Evolutionary conservation across 1,140 invertebrate species (phyloP).

Genomic region (Plectrocnemia conspersa): DNA sequence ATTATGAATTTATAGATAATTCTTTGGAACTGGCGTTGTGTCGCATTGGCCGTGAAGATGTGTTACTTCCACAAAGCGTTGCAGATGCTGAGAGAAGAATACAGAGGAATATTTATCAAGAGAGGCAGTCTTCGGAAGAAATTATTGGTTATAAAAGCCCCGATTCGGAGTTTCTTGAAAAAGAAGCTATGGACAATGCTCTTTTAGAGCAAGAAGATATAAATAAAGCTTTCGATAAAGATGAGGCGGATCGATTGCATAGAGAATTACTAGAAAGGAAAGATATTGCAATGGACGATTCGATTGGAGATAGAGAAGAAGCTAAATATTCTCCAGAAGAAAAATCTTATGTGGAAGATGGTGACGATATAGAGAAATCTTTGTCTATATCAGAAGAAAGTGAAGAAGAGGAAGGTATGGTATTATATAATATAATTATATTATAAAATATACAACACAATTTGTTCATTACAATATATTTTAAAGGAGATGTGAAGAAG

Average conservation of each 20-base stretch:
- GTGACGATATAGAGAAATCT: conserved; percentile 48
- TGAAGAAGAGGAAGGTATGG: conserved; percentile 56
- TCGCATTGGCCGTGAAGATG: conserved; percentile 86
- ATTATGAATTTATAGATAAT: conserved; percentile 58
- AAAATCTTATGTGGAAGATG: conserved; percentile 56
- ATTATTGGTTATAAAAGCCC: conserved; percentile 50
- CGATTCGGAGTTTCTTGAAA: conserved; percentile 55
- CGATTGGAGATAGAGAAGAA: conserved; percentile 56
- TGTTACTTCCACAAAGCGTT: conserved; percentile 85
- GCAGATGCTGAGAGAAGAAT: conserved; percentile 77
- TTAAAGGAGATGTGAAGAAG: conserved; percentile 51
- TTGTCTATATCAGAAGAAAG: conserved; percentile 56
- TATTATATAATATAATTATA: conserved; percentile 27
- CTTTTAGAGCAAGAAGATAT: conserved; percentile 31
- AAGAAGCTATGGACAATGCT: conserved; percentile 60
- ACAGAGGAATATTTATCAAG: conserved; percentile 57
- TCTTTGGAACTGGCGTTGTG: conserved; percentile 82
- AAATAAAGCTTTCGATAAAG: conserved; percentile 40
- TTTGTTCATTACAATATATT: conserved; percentile 31
- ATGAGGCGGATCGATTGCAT: conserved; percentile 40
- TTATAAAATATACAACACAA: conserved; percentile 19
- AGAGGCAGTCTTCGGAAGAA: conserved; percentile 54
- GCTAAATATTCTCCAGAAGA: conserved; percentile 70
- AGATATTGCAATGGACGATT: conserved; percentile 31
- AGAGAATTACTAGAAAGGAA: conserved; percentile 37